These are phyloP conservation scores for Dorcus hopei DNA, from an alignment of 2,888 invertebrate species.

Conservation along the genomic window DNA sequence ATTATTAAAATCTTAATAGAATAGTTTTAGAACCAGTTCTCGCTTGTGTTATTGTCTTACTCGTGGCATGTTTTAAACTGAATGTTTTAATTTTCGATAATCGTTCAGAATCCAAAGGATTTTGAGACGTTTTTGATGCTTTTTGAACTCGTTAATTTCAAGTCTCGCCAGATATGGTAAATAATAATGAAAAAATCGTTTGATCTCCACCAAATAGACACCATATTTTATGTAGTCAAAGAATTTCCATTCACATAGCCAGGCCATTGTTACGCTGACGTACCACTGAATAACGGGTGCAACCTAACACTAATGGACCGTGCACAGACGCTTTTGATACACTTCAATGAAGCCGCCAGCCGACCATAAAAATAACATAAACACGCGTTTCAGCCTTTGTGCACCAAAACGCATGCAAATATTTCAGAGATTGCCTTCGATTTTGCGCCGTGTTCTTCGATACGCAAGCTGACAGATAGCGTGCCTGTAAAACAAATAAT, in stretches of 20 bases:
- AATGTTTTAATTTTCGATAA: too few relatives aligned
- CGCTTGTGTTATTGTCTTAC: too few relatives aligned
- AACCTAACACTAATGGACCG: slow-evolving; percentile 6
- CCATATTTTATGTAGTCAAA: background rate
- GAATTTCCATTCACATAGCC: slow-evolving; percentile 3
- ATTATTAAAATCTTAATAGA: background rate
- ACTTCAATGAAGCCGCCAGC: slow-evolving; percentile 3
- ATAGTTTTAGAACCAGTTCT: too few relatives aligned
- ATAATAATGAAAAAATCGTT: too few relatives aligned
- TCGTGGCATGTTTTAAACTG: too few relatives aligned
- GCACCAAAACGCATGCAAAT: slow-evolving; percentile 6
- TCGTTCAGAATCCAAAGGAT: too few relatives aligned
- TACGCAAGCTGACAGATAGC: slow-evolving; percentile 4
- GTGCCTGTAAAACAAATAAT: slow-evolving; percentile 5
- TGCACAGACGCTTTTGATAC: slow-evolving; percentile 5
- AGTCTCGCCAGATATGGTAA: background rate
- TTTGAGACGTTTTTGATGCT: too few relatives aligned
- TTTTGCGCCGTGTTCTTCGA: background rate
- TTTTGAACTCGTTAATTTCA: too few relatives aligned
- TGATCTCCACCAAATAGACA: background rate
- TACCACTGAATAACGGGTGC: slow-evolving; percentile 3
- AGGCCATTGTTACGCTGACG: background rate
- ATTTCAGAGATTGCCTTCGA: slow-evolving; percentile 3
- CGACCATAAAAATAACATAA: slow-evolving; percentile 2
- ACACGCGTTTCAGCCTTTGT: background rate